Base-by-base conservation (phyloP, 2,888 invertebrate genomes). In the Leucophora obtusa region DNA sequence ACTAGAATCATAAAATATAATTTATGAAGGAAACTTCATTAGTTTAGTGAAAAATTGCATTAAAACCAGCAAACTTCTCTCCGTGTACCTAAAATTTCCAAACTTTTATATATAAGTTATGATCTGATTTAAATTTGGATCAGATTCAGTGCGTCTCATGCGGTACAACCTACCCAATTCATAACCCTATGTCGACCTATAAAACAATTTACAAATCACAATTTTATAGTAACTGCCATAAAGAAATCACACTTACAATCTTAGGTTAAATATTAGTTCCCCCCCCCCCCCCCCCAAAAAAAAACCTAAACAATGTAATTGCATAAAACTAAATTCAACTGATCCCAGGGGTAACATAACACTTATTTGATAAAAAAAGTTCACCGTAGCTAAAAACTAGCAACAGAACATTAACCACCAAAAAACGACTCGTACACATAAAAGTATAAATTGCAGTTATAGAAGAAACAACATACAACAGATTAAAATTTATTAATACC, bases 281-380 rank as follows among this genome's bases (percentile, higher is more conserved):
- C 50, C n/a, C 47, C 43, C 15, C 50, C n/a, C 47, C 18, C 4
- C 18, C 35, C 18, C 11, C 14, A 65, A 35, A 43, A 43, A 7
- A 54, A 54, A 2, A 28, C 28, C 56, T 66, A 54, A 62, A 54
- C 62, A 38, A 62, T 62, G 69, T 56, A 75, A 68, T 68, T 75
- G 68, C 68, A 60, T 75, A 62, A 68, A 75, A 75, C 74, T 47
- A 75, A 68, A 69, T 69, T 75, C 35, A 53, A 68, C 62, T 51
- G 50, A 75, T 75, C 75, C 75, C 75, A 68, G 54, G 68, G 75
- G 75, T 75, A 75, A 75, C 62, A 62, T 69, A 68, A 75, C 60
- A 75, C 62, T 68, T 69, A 59, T 24, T 17, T 21, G 15, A 50
- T 58, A 56, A 50, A 43, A 15, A 43, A 11, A 18, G 33, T 35